These are phyloP conservation scores for Leptinotarsa peninsularis DNA, from an alignment of 2,888 invertebrate species.

Conservation along the genomic window DNA sequence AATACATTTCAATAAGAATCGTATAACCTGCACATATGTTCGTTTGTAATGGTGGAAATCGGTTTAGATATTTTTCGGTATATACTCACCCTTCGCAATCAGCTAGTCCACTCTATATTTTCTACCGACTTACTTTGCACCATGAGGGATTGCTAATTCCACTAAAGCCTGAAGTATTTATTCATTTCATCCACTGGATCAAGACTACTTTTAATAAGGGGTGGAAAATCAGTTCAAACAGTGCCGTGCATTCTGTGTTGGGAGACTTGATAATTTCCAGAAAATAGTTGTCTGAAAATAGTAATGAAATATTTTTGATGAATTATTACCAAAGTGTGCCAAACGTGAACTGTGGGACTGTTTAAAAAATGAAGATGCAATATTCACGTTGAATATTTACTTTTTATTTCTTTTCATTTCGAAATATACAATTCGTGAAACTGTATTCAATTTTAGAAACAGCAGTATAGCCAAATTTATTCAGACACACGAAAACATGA, in stretches of 20 bases:
- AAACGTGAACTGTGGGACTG: no score
- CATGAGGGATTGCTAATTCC: constrained; percentile 64
- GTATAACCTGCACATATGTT: constrained; percentile 68
- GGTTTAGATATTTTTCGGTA: constrained; percentile 51
- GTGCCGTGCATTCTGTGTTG: constrained; percentile 34
- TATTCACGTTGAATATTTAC: no score
- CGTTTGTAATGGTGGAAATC: constrained; percentile 60
- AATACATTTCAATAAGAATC: constrained; percentile 67
- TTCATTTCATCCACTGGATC: constrained; percentile 63
- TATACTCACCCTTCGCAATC: neutral
- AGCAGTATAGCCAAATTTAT: no score
- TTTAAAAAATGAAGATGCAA: no score
- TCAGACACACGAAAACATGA: no score
- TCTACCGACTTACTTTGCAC: constrained; percentile 57
- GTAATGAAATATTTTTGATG: no score
- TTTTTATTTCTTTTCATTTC: no score
- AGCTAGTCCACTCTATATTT: constrained; percentile 53
- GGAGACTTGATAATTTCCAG: no score
- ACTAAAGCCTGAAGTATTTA: constrained; percentile 62
- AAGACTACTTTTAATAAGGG: constrained; percentile 62
- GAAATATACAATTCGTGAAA: no score
- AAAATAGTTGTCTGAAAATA: no score
- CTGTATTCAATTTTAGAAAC: no score
- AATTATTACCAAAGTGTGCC: no score
- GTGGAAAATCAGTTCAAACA: constrained; percentile 50